Evolutionary conservation across 2,113 vertebrate species (phyloP), one percentile per base, ranked within the genome.

Genomic region (Halcyon malimbica): DNA sequence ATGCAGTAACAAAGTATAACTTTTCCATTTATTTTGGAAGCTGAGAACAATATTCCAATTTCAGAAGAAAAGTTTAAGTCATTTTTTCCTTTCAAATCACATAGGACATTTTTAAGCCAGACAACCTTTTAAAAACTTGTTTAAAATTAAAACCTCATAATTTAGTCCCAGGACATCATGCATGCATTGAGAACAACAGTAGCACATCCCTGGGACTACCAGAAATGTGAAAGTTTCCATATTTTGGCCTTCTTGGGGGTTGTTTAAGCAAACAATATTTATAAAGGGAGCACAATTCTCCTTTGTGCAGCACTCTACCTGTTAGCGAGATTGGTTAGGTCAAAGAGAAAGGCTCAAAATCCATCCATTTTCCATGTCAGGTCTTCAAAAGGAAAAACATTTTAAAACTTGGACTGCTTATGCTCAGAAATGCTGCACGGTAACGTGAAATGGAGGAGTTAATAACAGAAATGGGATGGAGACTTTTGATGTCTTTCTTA

Each of bases 401-500:
- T 87, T 28, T 53, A 87, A 50, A 79, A 89, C 53, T 53, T 60
- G 78, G 39, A 31, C 41, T 41, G 60, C 62, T 65, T 69, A 20
- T 0, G 16, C 59, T 69, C 50, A 70, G 76, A 60, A 88, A 51
- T 31, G 78, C 68, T 83, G 87, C 60, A 24, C 19, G 3, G 70
- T 23, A 26, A 33, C 2, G 57, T 83, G 95, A 92, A 91, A 84
- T 41, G 83, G 81, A 89, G 89, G 89, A 94, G 87, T 96, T 96
- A 96, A 94, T 73, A 84, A 53, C 83, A 89, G 80, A 71, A 75
- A 90, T 4, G 56, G 86, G 76, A 94, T 67, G 73, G 91, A 77
- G 89, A 89, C 94, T 96, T 95, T 94, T 96, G 90, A 95, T 93
- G 89, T 89, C 70, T 93, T 87, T 69, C 83, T 89, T 93, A 91